Base-by-base conservation (phyloP, 2,888 invertebrate species). In the Cinara cedri region DNA sequence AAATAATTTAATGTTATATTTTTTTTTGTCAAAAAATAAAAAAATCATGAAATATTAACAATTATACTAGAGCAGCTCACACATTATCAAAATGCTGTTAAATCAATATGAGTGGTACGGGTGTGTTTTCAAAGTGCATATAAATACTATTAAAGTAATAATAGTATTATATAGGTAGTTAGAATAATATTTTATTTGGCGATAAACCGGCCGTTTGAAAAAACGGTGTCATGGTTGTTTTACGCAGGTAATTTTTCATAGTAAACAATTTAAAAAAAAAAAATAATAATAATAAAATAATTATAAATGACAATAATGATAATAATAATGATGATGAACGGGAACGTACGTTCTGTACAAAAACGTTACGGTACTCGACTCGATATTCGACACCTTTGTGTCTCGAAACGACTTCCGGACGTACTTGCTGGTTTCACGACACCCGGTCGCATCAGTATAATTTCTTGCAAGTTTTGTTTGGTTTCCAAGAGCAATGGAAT, bases 401-500 rank as follows among this genome's bases (percentile, higher is more conserved):
- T 54, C 54, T 70, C 19, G 21, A 9, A 21, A 21, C 34, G 6
- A 34, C 34, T 21, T 10, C 46, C 16, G 8, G 49, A 51, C n/a
- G n/a, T 6, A 42, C 44, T 65, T 21, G 21, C 21, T 19, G 34
- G 19, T 13, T n/a, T 42, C 3, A 13, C 4, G 11, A 63, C 11
- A 16, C 3, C 24, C 14, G 2, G 26, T 76, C 34, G 34, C 34
- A 34, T 34, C 16, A 76, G 26, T 76, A 76, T 4, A 68, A 10
- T 19, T 46, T 57, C 11, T 76, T 49, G 57, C 76, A 76, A 10
- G 57, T 60, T 60, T 60, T 60, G 6, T 26, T 46, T 16, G 46
- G n/a, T 21, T 0, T 49, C 1, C 6, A 46, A 11, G 55, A 54
- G 57, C 83, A 83, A 10, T 81, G 81, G 81, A 83, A 84, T 3